Conservation (phyloP, 2,797 vertebrate species). For the Agapornis canus region DNA sequence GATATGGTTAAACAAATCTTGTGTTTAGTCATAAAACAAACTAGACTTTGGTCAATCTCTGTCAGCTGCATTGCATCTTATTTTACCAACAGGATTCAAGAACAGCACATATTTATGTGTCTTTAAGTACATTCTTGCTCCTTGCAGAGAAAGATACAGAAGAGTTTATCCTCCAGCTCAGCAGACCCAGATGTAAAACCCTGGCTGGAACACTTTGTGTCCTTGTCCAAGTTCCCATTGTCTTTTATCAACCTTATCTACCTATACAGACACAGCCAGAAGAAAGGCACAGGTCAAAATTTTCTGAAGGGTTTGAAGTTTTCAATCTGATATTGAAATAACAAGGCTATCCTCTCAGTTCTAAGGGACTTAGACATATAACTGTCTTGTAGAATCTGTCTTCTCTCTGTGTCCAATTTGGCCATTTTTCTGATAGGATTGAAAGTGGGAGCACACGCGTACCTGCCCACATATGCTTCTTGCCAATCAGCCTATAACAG, state of each 20-base stretch:
- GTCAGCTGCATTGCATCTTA: not conserved
- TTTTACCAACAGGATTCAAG: not conserved
- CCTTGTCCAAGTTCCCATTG: not conserved
- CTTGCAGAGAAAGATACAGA: not conserved
- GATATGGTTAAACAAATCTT: not conserved
- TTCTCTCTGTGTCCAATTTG: not conserved
- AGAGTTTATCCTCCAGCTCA: not conserved
- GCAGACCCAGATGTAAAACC: not conserved
- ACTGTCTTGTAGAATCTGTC: not conserved
- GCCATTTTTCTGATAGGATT: not conserved
- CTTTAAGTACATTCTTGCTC: not conserved
- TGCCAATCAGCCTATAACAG: not conserved
- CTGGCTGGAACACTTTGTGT: not conserved
- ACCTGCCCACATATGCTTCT: fast-evolving
- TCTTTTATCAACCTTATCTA: not conserved
- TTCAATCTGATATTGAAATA: not conserved
- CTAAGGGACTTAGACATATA: fast-evolving
- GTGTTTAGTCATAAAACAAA: not conserved
- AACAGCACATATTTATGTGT: not conserved
- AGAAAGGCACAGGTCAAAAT: not conserved
- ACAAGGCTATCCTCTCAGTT: fast-evolving
- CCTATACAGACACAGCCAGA: not conserved
- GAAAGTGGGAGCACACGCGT: fast-evolving
- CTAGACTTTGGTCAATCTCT: not conserved
- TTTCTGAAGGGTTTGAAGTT: not conserved